These are phyloP conservation scores for Haplotaxodon microlepis DNA, from an alignment of 2,113 vertebrate species.

Conservation along the genomic window DNA sequence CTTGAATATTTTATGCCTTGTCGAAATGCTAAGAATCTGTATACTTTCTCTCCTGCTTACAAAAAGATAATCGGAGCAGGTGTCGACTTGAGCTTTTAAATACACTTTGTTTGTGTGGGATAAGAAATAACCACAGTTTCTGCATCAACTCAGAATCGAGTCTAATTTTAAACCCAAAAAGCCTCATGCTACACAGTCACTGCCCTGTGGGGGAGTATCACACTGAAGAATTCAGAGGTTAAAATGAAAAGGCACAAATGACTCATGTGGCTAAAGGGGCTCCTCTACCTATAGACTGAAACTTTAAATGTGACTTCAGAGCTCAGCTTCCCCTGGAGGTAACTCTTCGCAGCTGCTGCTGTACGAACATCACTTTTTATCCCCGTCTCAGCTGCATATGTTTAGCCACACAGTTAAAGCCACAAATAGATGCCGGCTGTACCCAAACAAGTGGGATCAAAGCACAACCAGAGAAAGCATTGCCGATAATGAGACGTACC, in stretches of 20 bases:
- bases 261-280: slow-evolving; percentile 20
- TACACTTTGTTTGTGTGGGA: not conserved
- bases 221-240: not conserved
- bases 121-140: not conserved
- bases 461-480: not conserved
- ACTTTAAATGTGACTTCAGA: not conserved
- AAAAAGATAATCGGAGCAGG: not conserved
- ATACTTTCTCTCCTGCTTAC: not conserved
- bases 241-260: not conserved
- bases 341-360: not conserved
- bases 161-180: not conserved
- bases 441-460: not conserved
- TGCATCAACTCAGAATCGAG: not conserved
- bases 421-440: not conserved
- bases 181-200: not conserved
- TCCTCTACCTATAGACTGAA: not conserved
- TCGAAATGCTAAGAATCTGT: not conserved
- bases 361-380: not conserved
- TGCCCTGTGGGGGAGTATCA: not conserved
- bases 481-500: slow-evolving; percentile 68
- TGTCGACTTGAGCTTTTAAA: not conserved
- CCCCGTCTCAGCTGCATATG: not conserved
- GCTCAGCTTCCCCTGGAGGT: not conserved
- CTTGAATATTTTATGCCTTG: not conserved
- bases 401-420: not conserved